Conservation (phyloP, 1,140 invertebrate species). For the Drosophila orena region DNA sequence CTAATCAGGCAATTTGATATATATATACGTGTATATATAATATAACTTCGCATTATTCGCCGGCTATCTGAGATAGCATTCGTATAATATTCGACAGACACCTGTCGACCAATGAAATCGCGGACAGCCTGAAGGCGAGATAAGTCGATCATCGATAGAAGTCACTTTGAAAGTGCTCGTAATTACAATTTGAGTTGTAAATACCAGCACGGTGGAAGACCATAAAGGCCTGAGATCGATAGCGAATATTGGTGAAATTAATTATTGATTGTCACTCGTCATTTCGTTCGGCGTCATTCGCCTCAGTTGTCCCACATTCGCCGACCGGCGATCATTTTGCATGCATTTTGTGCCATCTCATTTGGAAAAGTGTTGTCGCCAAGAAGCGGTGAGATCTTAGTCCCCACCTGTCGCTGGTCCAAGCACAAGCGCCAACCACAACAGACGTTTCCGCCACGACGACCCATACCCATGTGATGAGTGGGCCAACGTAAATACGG, state of each 20-base stretch:
- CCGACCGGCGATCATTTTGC: neutral
- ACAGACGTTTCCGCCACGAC: slow-evolving; percentile 18
- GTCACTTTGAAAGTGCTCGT: slow-evolving; percentile 23
- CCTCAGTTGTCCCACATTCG: slow-evolving; percentile 19
- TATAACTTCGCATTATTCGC: slow-evolving; percentile 14
- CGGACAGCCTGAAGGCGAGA: slow-evolving; percentile 6
- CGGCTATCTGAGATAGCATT: slow-evolving; percentile 20
- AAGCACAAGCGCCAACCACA: slow-evolving; percentile 7
- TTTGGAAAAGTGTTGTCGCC: slow-evolving; percentile 57
- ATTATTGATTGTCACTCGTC: slow-evolving; percentile 9
- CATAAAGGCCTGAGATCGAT: neutral
- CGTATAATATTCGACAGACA: slow-evolving; percentile 14
- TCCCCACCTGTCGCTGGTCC: slow-evolving; percentile 15
- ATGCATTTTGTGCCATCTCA: slow-evolving; percentile 51
- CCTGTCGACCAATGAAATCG: slow-evolving; percentile 11
- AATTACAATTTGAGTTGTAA: slow-evolving; percentile 15
- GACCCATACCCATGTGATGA: slow-evolving; percentile 7
- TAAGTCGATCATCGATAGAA: slow-evolving; percentile 35
- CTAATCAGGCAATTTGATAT: slow-evolving; percentile 23
- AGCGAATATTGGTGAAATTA: slow-evolving; percentile 18
- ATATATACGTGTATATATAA: neutral
- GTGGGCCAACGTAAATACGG: slow-evolving; percentile 34
- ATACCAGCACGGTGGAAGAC: neutral
- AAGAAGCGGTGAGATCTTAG: slow-evolving; percentile 8
- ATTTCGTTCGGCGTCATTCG: neutral